Conservation (phyloP, 2,888 invertebrate genomes). For the Neoaliturus tenellus region DNA sequence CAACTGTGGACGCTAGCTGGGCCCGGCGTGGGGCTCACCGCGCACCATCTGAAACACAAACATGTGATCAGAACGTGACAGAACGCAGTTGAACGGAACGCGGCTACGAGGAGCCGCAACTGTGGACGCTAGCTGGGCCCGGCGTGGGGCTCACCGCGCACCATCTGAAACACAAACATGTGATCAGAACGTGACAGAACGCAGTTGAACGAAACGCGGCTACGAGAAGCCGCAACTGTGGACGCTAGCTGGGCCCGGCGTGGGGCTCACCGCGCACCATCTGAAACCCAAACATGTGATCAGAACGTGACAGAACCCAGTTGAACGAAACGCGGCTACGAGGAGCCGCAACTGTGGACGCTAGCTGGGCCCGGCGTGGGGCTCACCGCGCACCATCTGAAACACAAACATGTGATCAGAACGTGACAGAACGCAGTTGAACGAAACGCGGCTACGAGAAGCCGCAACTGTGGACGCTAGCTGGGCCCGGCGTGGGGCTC, state of each 20-base stretch:
- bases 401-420: conserved; percentile 49
- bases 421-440: conserved; percentile 37
- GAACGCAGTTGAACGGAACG: conserved; percentile 26
- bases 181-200: conserved; percentile 41
- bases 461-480: conserved; percentile 19
- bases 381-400: conserved; percentile 30
- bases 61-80: conserved; percentile 46
- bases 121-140: conserved; percentile 23
- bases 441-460: background rate
- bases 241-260: conserved; percentile 12
- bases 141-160: background rate
- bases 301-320: conserved; percentile 35
- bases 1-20: conserved; percentile 21
- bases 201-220: conserved; percentile 21
- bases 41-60: conserved; percentile 46
- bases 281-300: conserved; percentile 51
- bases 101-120: background rate
- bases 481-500: background rate
- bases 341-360: background rate
- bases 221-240: background rate
- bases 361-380: background rate
- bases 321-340: conserved; percentile 5
- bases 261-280: conserved; percentile 3
- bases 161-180: conserved; percentile 50
- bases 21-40: background rate